A percentile compares a stretch with the other conserved stretches of the same genome.
Conservation (phyloP, 2,888 invertebrate genomes). For the Diadromus collaris region DNA sequence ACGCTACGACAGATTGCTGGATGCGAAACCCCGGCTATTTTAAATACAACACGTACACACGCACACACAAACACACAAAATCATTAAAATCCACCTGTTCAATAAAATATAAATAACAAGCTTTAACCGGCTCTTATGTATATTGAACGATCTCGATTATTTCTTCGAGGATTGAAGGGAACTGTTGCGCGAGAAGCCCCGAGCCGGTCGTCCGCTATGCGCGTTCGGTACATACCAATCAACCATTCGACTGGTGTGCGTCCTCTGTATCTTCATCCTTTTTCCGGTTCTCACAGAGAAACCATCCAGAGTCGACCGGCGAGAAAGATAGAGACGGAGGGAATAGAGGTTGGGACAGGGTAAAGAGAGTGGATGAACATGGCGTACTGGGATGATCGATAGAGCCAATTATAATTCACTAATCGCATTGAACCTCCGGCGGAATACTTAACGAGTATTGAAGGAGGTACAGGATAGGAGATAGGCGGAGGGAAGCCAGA, state of each 20-base stretch:
- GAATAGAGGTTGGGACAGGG: background rate
- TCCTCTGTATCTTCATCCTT: constrained; percentile 33
- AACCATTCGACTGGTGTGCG: constrained; percentile 9
- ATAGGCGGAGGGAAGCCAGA: constrained; percentile 45
- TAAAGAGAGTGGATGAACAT: constrained; percentile 13
- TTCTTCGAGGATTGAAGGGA: constrained; percentile 24
- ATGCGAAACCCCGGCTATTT: constrained; percentile 18
- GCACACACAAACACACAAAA: background rate
- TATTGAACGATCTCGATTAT: constrained; percentile 31
- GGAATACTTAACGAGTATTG: constrained; percentile 57
- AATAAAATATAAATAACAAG: constrained; percentile 31
- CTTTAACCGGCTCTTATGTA: background rate
- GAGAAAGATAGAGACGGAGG: background rate
- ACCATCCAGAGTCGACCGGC: background rate
- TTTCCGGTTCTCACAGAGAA: constrained; percentile 40
- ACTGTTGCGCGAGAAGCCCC: background rate
- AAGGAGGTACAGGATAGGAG: constrained; percentile 27
- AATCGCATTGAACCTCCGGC: constrained; percentile 60
- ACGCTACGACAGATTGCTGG: constrained; percentile 24
- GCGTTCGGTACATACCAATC: constrained; percentile 28
- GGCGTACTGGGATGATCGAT: constrained; percentile 54
- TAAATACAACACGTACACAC: background rate
- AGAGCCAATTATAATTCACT: constrained; percentile 61
- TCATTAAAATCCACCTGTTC: constrained; percentile 23
- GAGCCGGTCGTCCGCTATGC: background rate